Evolutionary conservation across 2,797 vertebrate genomes (phyloP), one percentile per base, ranked within the genome.

Genomic region (Lithobates sylvaticus): DNA sequence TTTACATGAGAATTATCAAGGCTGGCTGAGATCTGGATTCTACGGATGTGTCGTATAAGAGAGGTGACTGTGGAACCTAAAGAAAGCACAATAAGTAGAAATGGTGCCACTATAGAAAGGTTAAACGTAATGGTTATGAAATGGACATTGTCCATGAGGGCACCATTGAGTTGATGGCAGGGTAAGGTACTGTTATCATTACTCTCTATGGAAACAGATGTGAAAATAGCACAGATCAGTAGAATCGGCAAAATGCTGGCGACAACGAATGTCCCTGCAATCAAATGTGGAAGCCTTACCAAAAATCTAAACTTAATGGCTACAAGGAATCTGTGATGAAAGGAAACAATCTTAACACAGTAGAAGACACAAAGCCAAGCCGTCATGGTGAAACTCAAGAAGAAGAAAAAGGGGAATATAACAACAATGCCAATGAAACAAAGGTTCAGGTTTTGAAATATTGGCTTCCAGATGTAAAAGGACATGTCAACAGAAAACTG

Each of bases 301-400:
- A 88, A 75, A 34, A 91, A 18, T 23, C 26, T 83, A 21, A 58
- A 54, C 73, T 88, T 92, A 68, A 92, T 77, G 84, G 85, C 84
- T 3, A 83, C 61, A 67, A 90, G 88, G 36, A 86, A 0, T 0
- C 64, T 58, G 18, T 88, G 34, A 2, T 85, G 89, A 69, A 88
- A 88, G 77, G 83, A 89, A 36, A 88, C 76, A n/a, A 92, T 90
- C 86, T 89, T 92, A 77, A 72, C 44, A 23, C 70, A 72, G 39
- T 91, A 92, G 32, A 91, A 88, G 68, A 58, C 72, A 10, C 89
- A 90, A 73, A 92, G 89, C 84, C 90, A 87, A 2, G 90, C 90
- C 2, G 88, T 88, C 70, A 89, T 73, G 89, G 21, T 13, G 5
- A 47, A 10, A 6, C 0, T 73, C 39, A 15, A 27, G 39, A 47